Evolutionary conservation across 2,113 vertebrate species (phyloP).

Genomic region (Pantherophis guttatus): DNA sequence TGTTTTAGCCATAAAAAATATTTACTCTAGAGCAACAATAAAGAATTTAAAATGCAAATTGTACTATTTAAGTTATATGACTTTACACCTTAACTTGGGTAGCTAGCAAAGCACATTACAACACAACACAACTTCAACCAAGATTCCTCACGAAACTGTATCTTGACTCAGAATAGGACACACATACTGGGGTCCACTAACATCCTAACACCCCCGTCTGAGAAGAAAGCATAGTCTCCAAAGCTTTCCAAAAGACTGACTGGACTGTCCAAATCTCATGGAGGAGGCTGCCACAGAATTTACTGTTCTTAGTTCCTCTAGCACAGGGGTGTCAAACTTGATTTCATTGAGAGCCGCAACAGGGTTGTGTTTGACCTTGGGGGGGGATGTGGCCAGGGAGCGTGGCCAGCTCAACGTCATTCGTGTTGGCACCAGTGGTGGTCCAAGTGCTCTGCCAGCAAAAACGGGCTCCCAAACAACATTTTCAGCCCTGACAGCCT

Average conservation of each 20-base stretch:
- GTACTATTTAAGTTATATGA: neutral
- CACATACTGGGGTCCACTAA: neutral
- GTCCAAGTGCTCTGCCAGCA: too few relatives aligned
- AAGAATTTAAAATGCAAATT: slow-evolving; percentile 52
- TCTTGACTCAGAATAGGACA: neutral
- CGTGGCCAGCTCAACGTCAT: too few relatives aligned
- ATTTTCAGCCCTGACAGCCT: too few relatives aligned
- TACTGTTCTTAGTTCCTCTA: neutral
- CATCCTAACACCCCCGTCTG: neutral
- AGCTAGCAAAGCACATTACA: neutral
- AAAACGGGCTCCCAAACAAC: too few relatives aligned
- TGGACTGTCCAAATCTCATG: neutral
- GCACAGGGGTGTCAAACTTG: too few relatives aligned
- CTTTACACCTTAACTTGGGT: neutral
- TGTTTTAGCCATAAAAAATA: slow-evolving; percentile 59
- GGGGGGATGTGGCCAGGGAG: too few relatives aligned
- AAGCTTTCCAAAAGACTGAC: neutral
- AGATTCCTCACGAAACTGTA: neutral
- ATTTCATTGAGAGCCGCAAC: too few relatives aligned
- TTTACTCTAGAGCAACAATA: slow-evolving; percentile 65
- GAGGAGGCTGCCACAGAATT: neutral
- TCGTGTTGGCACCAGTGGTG: too few relatives aligned
- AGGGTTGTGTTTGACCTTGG: too few relatives aligned
- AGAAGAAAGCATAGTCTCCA: neutral
- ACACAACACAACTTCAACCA: neutral